Conservation (phyloP, 1,140 invertebrate genomes). For the Phocides pigmalion region DNA sequence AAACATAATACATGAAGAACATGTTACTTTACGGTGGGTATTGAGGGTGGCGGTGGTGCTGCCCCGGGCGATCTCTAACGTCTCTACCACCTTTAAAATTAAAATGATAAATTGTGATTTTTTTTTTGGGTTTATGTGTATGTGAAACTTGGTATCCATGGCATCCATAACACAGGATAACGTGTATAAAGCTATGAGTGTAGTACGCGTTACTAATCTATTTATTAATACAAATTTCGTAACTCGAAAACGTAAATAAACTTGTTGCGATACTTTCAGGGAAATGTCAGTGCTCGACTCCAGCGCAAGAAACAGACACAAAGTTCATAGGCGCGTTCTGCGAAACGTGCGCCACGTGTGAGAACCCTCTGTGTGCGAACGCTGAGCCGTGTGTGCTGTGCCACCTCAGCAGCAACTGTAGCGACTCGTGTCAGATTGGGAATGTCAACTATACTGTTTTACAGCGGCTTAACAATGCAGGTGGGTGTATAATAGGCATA, state of each 20-base stretch:
- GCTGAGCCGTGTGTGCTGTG: conserved; percentile 71
- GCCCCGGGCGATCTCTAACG: too few relatives aligned
- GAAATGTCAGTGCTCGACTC: conserved; percentile 88
- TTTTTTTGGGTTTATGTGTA: too few relatives aligned
- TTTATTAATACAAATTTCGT: too few relatives aligned
- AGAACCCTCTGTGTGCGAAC: conserved; percentile 69
- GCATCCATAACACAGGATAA: too few relatives aligned
- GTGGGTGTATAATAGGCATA: not conserved
- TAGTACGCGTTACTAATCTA: too few relatives aligned
- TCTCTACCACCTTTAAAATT: too few relatives aligned
- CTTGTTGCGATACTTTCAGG: conserved; percentile 44
- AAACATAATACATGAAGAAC: too few relatives aligned
- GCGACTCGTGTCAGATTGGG: conserved; percentile 53
- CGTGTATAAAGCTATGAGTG: too few relatives aligned
- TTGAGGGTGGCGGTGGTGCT: too few relatives aligned
- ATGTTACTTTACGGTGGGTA: too few relatives aligned
- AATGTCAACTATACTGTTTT: conserved; percentile 62
- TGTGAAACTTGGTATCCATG: too few relatives aligned
- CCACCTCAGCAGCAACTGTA: conserved; percentile 57
- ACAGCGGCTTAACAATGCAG: conserved; percentile 45
- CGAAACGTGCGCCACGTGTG: conserved; percentile 90
- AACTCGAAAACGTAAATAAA: not conserved
- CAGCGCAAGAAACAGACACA: conserved; percentile 70
- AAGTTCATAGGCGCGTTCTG: conserved; percentile 92
- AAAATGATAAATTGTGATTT: too few relatives aligned